These are phyloP conservation scores for Erannis defoliaria DNA, from an alignment of 2,888 invertebrate genomes.

Conservation along the genomic window DNA sequence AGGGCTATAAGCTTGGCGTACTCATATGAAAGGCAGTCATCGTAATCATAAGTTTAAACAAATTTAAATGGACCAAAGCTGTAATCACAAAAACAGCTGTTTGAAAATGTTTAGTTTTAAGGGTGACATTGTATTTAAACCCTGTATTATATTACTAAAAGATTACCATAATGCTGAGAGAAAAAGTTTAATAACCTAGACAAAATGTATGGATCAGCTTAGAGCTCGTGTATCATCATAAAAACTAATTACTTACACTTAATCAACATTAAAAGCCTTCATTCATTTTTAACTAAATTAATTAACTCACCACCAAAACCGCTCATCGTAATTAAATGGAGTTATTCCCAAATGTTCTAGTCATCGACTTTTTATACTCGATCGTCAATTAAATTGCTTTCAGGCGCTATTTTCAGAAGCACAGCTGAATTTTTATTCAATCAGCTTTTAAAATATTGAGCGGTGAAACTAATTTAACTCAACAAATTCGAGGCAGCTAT, in stretches of 20 bases:
- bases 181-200: no score
- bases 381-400: constrained; percentile 53
- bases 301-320: constrained; percentile 13
- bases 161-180: no score
- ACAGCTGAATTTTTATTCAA: constrained; percentile 58
- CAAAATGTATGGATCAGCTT: no score
- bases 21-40: no score
- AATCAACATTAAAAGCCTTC: constrained; percentile 1
- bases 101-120: no score
- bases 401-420: constrained; percentile 49
- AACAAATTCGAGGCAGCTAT: constrained; percentile 8
- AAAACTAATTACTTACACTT: not conserved
- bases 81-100: no score
- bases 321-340: constrained; percentile 13
- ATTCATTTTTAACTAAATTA: constrained; percentile 7
- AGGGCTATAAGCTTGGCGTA: no score
- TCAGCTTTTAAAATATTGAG: constrained; percentile 63
- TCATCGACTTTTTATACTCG: constrained; percentile 43
- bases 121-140: no score
- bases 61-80: no score
- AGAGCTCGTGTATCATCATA: not conserved
- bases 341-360: constrained; percentile 21
- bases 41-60: no score
- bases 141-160: no score
- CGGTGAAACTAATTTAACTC: constrained; percentile 57